Conservation (phyloP, 2,888 invertebrate species). For the Andrena bucephala region DNA sequence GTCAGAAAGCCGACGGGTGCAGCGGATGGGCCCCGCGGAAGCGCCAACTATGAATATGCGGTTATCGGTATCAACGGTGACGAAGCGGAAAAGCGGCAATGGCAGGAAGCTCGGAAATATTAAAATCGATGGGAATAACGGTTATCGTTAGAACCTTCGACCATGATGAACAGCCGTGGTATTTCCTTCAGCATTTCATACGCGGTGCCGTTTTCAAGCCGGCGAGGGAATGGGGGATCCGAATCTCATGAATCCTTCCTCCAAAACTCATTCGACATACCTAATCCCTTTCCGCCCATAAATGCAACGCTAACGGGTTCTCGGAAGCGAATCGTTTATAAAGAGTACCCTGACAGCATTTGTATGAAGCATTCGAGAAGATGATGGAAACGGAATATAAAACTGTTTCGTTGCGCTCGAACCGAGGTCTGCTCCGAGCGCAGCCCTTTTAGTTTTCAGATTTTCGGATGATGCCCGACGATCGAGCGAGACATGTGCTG, state of each 20-base stretch:
- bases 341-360: constrained; percentile 19
- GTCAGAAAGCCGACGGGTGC: constrained; percentile 32
- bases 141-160: constrained; percentile 28
- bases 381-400: constrained; percentile 56
- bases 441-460: too few relatives aligned
- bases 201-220: too few relatives aligned
- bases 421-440: neutral
- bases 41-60: constrained; percentile 47
- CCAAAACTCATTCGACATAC: constrained; percentile 30
- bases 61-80: constrained; percentile 52
- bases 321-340: constrained; percentile 53
- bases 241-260: neutral
- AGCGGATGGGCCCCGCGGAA: constrained; percentile 24
- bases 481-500: neutral
- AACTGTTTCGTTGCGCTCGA: neutral
- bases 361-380: constrained; percentile 34
- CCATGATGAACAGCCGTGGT: neutral
- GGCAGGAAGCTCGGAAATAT: constrained; percentile 60
- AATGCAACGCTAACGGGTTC: constrained; percentile 21
- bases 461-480: too few relatives aligned
- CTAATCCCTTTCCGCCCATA: constrained; percentile 11
- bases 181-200: neutral
- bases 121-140: constrained; percentile 49
- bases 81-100: constrained; percentile 50
- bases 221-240: neutral